Conservation (phyloP, 2,888 invertebrate species). For the Esperia sulphurella region DNA sequence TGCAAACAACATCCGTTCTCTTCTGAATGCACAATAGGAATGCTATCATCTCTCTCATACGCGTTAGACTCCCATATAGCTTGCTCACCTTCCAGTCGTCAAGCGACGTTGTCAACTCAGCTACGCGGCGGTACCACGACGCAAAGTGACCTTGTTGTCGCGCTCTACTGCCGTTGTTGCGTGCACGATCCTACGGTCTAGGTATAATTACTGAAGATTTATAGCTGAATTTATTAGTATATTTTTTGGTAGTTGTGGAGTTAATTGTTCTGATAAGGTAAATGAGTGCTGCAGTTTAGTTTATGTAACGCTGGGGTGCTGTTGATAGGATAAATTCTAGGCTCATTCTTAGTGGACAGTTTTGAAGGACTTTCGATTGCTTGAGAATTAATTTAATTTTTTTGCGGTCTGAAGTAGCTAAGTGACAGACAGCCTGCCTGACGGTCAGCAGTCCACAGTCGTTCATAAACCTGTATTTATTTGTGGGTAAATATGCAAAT, state of each 20-base stretch:
- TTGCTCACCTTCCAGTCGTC: constrained; percentile 31
- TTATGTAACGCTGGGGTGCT: too few species aligned
- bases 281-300: too few species aligned
- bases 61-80: constrained; percentile 9
- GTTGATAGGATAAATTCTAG: too few species aligned
- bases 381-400: too few species aligned
- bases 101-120: constrained; percentile 7
- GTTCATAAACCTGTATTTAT: too few species aligned
- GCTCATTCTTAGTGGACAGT: too few species aligned
- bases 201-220: constrained; percentile 49
- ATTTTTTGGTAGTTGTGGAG: not conserved
- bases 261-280: constrained; percentile 7
- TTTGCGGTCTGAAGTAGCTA: too few species aligned
- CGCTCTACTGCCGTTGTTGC: constrained; percentile 45
- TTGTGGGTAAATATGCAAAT: too few species aligned
- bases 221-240: constrained; percentile 26
- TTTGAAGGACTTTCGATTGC: too few species aligned
- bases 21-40: constrained; percentile 67
- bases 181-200: constrained; percentile 31
- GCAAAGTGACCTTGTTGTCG: constrained; percentile 63
- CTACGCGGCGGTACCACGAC: constrained; percentile 30
- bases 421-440: too few species aligned
- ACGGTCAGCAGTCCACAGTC: too few species aligned
- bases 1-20: constrained; percentile 69
- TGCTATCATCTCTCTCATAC: constrained; percentile 43